Evolutionary conservation across 2,797 vertebrate species (phyloP), one percentile per base, ranked within the genome.

Genomic region (Vespertilio murinus): DNA sequence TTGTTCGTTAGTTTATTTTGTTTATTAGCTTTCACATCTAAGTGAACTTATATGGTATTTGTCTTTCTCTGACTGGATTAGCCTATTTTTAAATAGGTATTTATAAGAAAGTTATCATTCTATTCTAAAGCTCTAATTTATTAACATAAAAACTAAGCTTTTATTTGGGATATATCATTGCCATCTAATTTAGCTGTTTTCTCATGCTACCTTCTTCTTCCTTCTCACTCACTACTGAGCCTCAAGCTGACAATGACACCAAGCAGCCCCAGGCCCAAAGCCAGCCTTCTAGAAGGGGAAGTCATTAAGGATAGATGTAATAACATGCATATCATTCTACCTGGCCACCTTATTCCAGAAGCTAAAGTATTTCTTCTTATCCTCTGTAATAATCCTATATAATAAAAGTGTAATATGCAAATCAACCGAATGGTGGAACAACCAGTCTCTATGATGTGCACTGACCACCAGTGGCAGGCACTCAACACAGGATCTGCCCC

Each of bases 61-160:
- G 20, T 38, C 67, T 38, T 69, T 38, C 67, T 69, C 20, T 69
- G 18, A 69, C 20, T 69, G 20, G 33, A 23, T 69, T 38, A 69
- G 20, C 18, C 67, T 69, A 69, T 23, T 17, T 65, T 11, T 65
- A 88, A 84, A 70, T 71, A 71, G 20, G 6, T 85, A 30, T 61
- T 56, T 54, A 45, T 64, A 88, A 18, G 40, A 59, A 90, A 81
- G 18, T 93, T 91, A 35, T 18, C 10, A 54, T 87, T 71, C 23
- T 64, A 22, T n/a, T 71, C 56, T 84, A 75, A 85, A 70, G 25
- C 11, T 88, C n/a, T 42, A 71, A 20, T n/a, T 30, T 8, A 61
- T 83, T 91, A 33, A 30, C 54, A 35, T 74, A 35, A 75, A 64
- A 75, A 64, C n/a, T 42, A 75, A 81, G 8, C 25, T 67, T 82